Evolutionary conservation across 2,113 vertebrate species (phyloP).

Genomic region (Haemorhous mexicanus): DNA sequence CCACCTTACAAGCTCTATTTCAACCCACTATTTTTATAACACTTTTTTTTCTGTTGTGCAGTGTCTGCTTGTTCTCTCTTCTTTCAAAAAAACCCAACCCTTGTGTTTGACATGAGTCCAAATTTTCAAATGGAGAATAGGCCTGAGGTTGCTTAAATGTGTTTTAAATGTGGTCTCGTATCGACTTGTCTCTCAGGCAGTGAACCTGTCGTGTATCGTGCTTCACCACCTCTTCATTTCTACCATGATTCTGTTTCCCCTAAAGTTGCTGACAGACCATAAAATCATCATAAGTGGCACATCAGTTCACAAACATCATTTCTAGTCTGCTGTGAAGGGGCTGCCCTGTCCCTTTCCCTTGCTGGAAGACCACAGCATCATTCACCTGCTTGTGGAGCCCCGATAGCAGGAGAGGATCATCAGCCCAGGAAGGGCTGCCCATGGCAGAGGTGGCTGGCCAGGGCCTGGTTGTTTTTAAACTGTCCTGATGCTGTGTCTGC

Average conservation of each 20-base stretch:
- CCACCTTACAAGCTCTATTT: neutral
- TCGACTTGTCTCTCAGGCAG: neutral
- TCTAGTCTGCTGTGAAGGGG: neutral
- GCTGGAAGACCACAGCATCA: fast-evolving
- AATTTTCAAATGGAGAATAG: conserved; percentile 29
- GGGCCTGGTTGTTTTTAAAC: neutral
- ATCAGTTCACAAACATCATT: neutral
- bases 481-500: neutral
- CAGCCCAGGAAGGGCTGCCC: neutral
- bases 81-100: neutral
- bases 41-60: neutral
- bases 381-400: neutral
- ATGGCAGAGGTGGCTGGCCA: neutral
- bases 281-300: neutral
- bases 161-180: neutral
- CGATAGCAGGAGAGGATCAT: neutral
- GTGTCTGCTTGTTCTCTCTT: neutral
- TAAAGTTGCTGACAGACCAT: neutral
- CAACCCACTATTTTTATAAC: neutral
- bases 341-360: neutral
- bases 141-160: neutral
- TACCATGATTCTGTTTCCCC: neutral
- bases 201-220: neutral
- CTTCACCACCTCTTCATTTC: conserved; percentile 16
- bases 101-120: neutral